A percentile compares a stretch with the other conserved stretches of the same genome.
These are phyloP conservation scores for Nyctibius grandis DNA, from an alignment of 2,797 vertebrate genomes.

Conservation along the genomic window DNA sequence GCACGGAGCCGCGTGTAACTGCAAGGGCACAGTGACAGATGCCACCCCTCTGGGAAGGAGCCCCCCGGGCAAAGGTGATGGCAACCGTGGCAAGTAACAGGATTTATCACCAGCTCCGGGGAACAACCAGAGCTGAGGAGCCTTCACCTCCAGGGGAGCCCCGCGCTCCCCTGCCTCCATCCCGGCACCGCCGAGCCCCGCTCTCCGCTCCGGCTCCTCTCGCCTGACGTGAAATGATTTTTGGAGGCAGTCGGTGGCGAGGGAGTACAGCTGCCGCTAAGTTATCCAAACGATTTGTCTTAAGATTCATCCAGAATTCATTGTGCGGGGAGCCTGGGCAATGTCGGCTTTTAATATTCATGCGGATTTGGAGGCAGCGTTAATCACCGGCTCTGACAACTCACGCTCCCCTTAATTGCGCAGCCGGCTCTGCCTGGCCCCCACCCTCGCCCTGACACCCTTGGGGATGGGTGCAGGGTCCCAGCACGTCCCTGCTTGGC, in stretches of 20 bases:
- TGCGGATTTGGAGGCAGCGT: slow-evolving; percentile 73
- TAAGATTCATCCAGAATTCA: slow-evolving; percentile 82
- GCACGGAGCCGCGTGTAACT: background rate
- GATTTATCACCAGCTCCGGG: background rate
- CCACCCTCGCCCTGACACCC: background rate
- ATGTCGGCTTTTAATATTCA: slow-evolving; percentile 85
- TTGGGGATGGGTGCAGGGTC: background rate
- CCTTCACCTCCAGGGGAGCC: background rate
- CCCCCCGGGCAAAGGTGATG: background rate
- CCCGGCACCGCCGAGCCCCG: background rate
- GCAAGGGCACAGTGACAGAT: background rate
- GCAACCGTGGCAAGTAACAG: background rate
- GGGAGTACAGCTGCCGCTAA: slow-evolving; percentile 76
- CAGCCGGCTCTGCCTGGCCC: background rate
- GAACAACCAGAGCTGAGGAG: background rate
- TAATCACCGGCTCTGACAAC: slow-evolving; percentile 74
- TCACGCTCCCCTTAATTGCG: slow-evolving; percentile 71
- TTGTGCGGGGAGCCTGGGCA: slow-evolving; percentile 72
- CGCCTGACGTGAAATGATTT: slow-evolving; percentile 49
- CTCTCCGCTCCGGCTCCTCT: background rate
- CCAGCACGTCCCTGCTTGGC: background rate
- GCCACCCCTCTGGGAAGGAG: background rate
- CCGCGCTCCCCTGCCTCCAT: background rate
- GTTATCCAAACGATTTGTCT: slow-evolving; percentile 80
- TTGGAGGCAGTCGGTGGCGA: slow-evolving; percentile 68